Base-by-base conservation (phyloP, 2,888 invertebrate genomes). In the Isotomurus palustris region DNA sequence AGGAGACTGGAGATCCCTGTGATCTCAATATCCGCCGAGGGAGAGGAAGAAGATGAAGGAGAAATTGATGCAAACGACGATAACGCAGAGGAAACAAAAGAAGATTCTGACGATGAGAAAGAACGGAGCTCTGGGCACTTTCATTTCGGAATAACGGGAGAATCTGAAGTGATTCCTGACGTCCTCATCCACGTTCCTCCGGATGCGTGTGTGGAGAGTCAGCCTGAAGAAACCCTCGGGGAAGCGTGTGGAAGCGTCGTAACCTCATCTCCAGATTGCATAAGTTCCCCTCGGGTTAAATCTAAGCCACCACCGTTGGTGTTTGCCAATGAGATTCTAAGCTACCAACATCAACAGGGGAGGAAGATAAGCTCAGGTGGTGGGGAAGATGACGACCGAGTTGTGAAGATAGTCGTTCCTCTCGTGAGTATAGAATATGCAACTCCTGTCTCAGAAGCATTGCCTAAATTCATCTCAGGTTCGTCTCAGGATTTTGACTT, bases 131-230 rank as follows among this genome's bases (percentile, higher is more conserved):
- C 19, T 32, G 28, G 17, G 21, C 6, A 25, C 17, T 22, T 17
- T 27, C 24, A 58, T 48, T 76, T 81, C 79, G 72, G 86, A 79
- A 75, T 86, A 80, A 56, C 53, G 2, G 68, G 64, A 3, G 68
- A 70, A 19, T 57, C 65, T 22, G 68, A 69, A 59, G 61, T 67
- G 1, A 65, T 70, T 32, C 70, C 70, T 2, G 70, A 70, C 50
- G 70, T 70, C 28, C 58, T 70, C 27, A 69, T 70, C 28, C 66
- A 69, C 54, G 70, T 70, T 17, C 70, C 70, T 47, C 63, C 68
- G 40, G 70, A 70, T 51, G 65, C 60, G 28, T 52, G 54, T 44
- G 38, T 61, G 2, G 68, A 70, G 48, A 62, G 66, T 35, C 61
- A 57, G 28, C 62, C 63, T 3, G 65, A 62, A 1, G 14, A 38